These are phyloP conservation scores for Caenorhabditis sp. DNA, from an alignment of 2,888 invertebrate species.

Conservation along the genomic window DNA sequence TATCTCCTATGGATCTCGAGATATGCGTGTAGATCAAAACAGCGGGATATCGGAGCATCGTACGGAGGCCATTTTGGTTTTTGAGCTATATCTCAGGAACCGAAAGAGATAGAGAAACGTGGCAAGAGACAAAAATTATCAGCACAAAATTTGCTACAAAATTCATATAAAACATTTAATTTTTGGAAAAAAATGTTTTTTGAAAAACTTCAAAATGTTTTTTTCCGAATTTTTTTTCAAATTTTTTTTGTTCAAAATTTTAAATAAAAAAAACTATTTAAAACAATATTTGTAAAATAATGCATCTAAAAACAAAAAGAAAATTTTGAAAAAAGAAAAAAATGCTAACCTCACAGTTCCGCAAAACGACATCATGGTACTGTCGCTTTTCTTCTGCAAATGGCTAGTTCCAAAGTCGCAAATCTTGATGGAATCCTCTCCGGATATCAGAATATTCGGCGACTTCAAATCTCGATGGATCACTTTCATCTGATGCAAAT, in stretches of 20 bases:
- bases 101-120: neutral
- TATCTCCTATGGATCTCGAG: neutral
- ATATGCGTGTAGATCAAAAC: too few species aligned
- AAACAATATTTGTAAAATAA: too few species aligned
- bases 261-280: too few species aligned
- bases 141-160: neutral
- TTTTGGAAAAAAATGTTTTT: too few species aligned
- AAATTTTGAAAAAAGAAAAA: neutral
- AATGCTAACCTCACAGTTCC: conserved; percentile 87
- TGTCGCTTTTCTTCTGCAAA: conserved; percentile 68
- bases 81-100: neutral
- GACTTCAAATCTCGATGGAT: conserved; percentile 99
- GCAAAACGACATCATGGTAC: conserved; percentile 96
- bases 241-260: too few species aligned
- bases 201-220: too few species aligned
- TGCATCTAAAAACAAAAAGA: neutral
- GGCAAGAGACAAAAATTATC: neutral
- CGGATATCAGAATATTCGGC: conserved; percentile 88
- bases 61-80: too few species aligned
- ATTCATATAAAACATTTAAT: too few species aligned
- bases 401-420: conserved; percentile 96
- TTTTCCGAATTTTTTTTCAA: too few species aligned
- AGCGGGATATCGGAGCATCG: too few species aligned
- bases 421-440: conserved; percentile 89
- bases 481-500: conserved; percentile 95